Evolutionary conservation across 2,888 invertebrate species (phyloP), one percentile per base, ranked within the genome.

Genomic region (Drosophila stalkeri): DNA sequence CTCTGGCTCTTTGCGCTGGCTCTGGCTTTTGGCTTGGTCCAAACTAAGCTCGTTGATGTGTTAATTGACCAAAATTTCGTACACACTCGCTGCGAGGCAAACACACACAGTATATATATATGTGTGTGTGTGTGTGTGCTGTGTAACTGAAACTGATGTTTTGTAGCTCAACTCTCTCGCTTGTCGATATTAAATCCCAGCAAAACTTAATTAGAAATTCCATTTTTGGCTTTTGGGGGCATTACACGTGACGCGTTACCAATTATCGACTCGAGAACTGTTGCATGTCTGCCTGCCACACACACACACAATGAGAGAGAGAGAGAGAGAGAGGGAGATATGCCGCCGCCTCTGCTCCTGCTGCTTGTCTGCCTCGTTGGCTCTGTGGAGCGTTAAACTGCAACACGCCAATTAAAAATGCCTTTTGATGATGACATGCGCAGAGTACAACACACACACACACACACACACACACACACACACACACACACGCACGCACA

Each of bases 161-260:
- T 59, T 62, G 64, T 62, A 67, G 68, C 39, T 61, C 68, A 66
- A 67, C 72, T 69, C 72, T 69, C 71, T 39, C 72, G 82, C 70
- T 72, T 71, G 81, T 81, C 84, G 85, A 84, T 85, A 85, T 85
- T 87, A 91, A 91, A 91, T 91, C 91, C 87, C 83, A 81, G 91
- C 89, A 91, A 91, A 86, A 91, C 91, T 91, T 90, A 91, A 91
- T 91, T 91, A 91, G 91, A 91, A 91, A 91, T 91, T 91, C 91
- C 91, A 91, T 91, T 91, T 91, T 90, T 91, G 91, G 91, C 88
- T 90, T 91, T 90, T 86, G 84, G 77, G 86, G 72, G 90, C 88
- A 89, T 91, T 84, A 89, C 79, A 86, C 89, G 86, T 88, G 80
- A 81, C 88, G 86, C 89, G 83, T 84, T 91, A 86, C 90, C 91